Evolutionary conservation across 2,113 vertebrate genomes (phyloP).

Genomic region (Hoplias malabaricus): DNA sequence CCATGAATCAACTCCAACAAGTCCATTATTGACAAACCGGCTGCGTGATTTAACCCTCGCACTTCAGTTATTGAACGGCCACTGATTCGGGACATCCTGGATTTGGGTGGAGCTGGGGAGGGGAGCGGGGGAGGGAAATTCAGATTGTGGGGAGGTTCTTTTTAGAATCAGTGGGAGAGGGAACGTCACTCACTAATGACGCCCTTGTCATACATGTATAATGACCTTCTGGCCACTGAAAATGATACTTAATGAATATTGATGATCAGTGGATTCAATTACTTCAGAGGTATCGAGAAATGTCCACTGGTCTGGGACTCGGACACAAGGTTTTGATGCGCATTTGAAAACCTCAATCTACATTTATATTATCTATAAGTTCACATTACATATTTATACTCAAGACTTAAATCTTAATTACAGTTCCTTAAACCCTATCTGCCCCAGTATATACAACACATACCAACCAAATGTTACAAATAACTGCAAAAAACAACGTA

Average conservation of each 20-base stretch:
- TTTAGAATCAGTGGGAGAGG: no score
- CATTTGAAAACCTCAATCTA: no score
- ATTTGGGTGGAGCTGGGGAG: neutral
- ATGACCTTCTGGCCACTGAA: conserved; percentile 3
- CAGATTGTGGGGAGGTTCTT: conserved; percentile 30
- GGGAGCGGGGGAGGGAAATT: neutral
- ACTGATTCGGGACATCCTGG: conserved; percentile 3
- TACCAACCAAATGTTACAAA: neutral
- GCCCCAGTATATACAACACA: neutral
- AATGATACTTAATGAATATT: conserved; percentile 15
- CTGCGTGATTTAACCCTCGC: conserved; percentile 38
- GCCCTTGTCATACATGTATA: conserved; percentile 20
- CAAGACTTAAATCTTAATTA: neutral
- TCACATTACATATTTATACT: neutral
- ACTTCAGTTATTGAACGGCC: conserved; percentile 45
- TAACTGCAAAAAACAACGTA: neutral
- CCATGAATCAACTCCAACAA: conserved; percentile 53
- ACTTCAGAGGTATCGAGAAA: conserved; percentile 14
- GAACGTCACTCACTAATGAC: no score
- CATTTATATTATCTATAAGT: no score
- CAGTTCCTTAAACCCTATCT: neutral
- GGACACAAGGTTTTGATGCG: no score
- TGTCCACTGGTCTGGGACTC: no score
- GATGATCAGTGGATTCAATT: conserved; percentile 1
- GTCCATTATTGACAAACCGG: conserved; percentile 54